Conservation (phyloP, 2,888 invertebrate genomes). For the Drosophila diplacantha region DNA sequence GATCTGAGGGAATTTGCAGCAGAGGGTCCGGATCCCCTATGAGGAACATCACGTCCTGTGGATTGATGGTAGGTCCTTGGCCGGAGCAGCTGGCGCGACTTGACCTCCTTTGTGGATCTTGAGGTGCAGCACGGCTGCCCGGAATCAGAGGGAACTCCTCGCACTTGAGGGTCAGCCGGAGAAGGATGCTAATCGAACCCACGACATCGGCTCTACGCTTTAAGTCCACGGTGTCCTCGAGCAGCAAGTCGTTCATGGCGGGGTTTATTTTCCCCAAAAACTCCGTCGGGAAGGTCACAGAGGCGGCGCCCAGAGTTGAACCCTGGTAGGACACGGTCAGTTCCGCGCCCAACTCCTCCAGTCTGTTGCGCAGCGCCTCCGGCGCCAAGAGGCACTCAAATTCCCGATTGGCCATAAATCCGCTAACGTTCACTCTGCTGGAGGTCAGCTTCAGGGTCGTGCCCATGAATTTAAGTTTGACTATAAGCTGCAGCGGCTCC, state of each 20-base stretch:
- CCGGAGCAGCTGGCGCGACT: constrained; percentile 3
- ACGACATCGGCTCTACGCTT: constrained; percentile 11
- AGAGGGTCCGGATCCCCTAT: constrained; percentile 29
- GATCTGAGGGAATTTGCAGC: constrained; percentile 3
- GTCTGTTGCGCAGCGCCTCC: constrained; percentile 30
- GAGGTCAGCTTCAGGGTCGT: constrained; percentile 54
- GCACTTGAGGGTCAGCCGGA: constrained; percentile 61
- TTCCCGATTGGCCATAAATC: constrained; percentile 58
- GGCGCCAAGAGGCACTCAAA: constrained; percentile 52
- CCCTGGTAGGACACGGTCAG: constrained; percentile 39
- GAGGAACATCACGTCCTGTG: constrained; percentile 51
- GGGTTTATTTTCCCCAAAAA: constrained; percentile 53
- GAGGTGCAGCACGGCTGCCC: not conserved
- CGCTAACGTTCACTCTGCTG: constrained; percentile 67
- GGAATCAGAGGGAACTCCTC: constrained; percentile 30
- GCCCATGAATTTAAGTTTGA: constrained; percentile 50
- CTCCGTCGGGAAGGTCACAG: constrained; percentile 49
- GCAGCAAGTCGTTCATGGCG: constrained; percentile 51
- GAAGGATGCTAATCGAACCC: constrained; percentile 55
- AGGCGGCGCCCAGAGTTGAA: constrained; percentile 25
- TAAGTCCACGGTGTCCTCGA: constrained; percentile 44
- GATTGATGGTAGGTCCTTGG: constrained; percentile 28
- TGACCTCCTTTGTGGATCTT: not conserved
- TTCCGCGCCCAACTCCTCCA: constrained; percentile 52
- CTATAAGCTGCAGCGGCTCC: constrained; percentile 42